These are phyloP conservation scores for Mactromeris polynyma DNA, from an alignment of 2,888 invertebrate species.

Conservation along the genomic window DNA sequence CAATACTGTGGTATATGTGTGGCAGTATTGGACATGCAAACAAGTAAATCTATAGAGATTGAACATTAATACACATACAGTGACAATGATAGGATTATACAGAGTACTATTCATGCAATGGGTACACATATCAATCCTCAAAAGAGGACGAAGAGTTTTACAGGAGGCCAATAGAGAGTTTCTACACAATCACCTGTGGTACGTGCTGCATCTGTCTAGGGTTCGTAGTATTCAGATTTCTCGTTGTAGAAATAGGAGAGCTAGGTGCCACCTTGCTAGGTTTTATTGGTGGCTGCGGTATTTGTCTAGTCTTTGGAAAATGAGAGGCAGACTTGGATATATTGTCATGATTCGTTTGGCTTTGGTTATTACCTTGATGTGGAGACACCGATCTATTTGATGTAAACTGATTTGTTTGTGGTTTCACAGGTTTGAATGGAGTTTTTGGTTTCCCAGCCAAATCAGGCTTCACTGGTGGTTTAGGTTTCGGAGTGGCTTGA, in stretches of 20 bases:
- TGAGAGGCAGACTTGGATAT: not conserved
- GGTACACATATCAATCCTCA: not conserved
- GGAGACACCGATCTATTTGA: not conserved
- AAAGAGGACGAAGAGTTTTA: not conserved
- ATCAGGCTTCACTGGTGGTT: constrained; percentile 3
- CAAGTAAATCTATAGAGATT: no score
- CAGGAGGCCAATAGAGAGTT: not conserved
- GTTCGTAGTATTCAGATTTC: not conserved
- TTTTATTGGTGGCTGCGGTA: not conserved
- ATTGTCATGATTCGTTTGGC: not conserved
- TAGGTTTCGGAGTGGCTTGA: not conserved
- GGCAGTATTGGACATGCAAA: no score
- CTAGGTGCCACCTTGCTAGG: not conserved
- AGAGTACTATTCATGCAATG: not conserved
- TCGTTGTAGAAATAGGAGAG: not conserved
- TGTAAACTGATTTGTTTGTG: not conserved
- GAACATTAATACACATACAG: no score
- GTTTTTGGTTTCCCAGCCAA: not conserved
- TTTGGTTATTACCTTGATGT: not conserved
- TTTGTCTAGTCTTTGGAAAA: not conserved
- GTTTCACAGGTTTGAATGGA: constrained; percentile 8
- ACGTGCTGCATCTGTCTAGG: not conserved
- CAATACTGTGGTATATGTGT: no score
- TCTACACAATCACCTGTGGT: not conserved
- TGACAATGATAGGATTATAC: not conserved